A percentile compares a stretch with the other conserved stretches of the same genome.
Evolutionary conservation across 2,888 invertebrate genomes (phyloP).

Genomic region (Drosophila histrio): DNA sequence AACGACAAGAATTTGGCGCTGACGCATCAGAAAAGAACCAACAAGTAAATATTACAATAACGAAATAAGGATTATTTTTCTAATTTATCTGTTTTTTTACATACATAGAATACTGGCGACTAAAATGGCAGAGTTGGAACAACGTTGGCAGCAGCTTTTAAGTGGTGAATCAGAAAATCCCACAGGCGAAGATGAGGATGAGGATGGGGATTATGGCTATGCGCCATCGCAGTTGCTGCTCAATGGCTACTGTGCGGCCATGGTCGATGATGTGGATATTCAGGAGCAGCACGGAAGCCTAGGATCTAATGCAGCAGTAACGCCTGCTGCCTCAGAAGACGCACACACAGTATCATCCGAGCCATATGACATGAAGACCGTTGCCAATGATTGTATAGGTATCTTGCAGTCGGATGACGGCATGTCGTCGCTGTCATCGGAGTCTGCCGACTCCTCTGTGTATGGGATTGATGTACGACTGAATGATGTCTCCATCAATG

Average conservation of each 20-base stretch:
- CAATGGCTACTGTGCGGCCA: constrained; percentile 86
- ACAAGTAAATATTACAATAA: constrained; percentile 86
- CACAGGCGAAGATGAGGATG: constrained; percentile 61
- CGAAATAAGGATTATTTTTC: no score
- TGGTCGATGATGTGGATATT: constrained; percentile 84
- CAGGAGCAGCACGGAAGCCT: background rate
- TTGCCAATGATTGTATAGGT: constrained; percentile 53
- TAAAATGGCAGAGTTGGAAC: constrained; percentile 92
- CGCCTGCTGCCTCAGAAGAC: constrained; percentile 78
- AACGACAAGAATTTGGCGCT: constrained; percentile 94
- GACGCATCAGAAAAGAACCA: constrained; percentile 93
- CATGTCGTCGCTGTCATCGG: constrained; percentile 82
- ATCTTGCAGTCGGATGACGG: constrained; percentile 77
- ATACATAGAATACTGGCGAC: constrained; percentile 90
- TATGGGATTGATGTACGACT: constrained; percentile 77
- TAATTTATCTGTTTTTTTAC: constrained; percentile 25
- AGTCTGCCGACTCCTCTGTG: constrained; percentile 83
- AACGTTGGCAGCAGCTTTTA: constrained; percentile 88
- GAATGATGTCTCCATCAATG: constrained; percentile 66
- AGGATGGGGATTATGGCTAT: constrained; percentile 67
- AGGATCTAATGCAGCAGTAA: constrained; percentile 11
- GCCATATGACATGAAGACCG: constrained; percentile 71
- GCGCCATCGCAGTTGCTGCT: constrained; percentile 87
- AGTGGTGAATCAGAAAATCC: constrained; percentile 77
- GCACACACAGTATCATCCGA: constrained; percentile 76